Evolutionary conservation across 2,888 invertebrate genomes (phyloP).

Genomic region (Esperia sulphurella): DNA sequence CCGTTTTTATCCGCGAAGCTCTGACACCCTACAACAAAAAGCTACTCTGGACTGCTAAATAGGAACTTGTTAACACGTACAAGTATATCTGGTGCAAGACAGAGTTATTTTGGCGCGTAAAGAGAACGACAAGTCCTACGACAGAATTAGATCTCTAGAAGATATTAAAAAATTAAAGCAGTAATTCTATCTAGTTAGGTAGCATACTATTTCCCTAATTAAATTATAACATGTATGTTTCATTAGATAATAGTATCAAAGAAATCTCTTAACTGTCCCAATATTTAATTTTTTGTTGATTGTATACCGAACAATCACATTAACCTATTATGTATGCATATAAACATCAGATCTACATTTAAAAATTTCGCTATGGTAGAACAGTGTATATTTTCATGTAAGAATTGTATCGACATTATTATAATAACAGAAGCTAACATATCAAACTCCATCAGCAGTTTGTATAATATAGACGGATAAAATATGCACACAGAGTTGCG

Average conservation of each 20-base stretch:
- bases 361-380: background rate
- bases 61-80: background rate
- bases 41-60: background rate
- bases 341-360: background rate
- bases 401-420: constrained; percentile 7
- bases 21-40: background rate
- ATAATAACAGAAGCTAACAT: constrained; percentile 17
- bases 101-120: background rate
- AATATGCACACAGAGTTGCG: constrained; percentile 14
- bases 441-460: constrained; percentile 2
- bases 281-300: background rate
- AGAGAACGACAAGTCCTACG: background rate
- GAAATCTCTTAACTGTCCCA: background rate
- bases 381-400: background rate
- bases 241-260: too few relatives aligned
- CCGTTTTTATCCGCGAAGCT: background rate
- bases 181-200: background rate
- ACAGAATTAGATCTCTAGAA: background rate
- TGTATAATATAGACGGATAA: too few relatives aligned
- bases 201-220: background rate
- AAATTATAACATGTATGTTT: background rate
- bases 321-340: background rate
- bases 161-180: background rate
- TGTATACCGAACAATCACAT: background rate
- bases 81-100: constrained; percentile 1